Evolutionary conservation across 1,140 invertebrate species (phyloP).

Genomic region (Zaprionus nigranus): DNA sequence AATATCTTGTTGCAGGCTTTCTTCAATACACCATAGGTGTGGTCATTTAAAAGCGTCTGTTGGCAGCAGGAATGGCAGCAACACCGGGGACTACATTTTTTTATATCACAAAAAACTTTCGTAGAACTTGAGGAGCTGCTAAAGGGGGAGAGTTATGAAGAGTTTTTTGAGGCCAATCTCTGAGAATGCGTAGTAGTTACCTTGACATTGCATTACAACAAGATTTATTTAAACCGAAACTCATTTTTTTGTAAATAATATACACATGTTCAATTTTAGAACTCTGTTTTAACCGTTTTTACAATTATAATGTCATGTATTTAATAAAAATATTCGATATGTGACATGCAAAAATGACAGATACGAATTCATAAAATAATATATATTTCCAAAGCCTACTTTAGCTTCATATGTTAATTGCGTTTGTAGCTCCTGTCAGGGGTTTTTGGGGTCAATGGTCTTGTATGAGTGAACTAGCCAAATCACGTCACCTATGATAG

Average conservation of each 20-base stretch:
- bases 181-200: constrained; percentile 16
- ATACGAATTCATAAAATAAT: no score
- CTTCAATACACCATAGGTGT: constrained; percentile 61
- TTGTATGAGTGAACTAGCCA: no score
- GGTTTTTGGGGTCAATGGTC: no score
- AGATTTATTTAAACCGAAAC: constrained; percentile 45
- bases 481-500: no score
- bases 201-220: constrained; percentile 48
- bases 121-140: constrained; percentile 57
- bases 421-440: no score
- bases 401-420: no score
- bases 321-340: no score
- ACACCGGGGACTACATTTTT: constrained; percentile 43
- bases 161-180: not conserved
- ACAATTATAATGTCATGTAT: no score
- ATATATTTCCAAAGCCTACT: no score
- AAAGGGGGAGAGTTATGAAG: not conserved
- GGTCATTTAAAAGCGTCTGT: constrained; percentile 39
- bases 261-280: not conserved
- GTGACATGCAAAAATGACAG: no score
- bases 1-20: constrained; percentile 67
- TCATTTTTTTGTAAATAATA: constrained; percentile 57
- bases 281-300: not conserved
- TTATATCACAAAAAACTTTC: constrained; percentile 49
- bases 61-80: constrained; percentile 37